Percentiles rank a stretch among this genome's conserved stretches.
phyloP scores from a whole-genome alignment of 2,888 invertebrate genomes.

The Drosophila testacea region DNA sequence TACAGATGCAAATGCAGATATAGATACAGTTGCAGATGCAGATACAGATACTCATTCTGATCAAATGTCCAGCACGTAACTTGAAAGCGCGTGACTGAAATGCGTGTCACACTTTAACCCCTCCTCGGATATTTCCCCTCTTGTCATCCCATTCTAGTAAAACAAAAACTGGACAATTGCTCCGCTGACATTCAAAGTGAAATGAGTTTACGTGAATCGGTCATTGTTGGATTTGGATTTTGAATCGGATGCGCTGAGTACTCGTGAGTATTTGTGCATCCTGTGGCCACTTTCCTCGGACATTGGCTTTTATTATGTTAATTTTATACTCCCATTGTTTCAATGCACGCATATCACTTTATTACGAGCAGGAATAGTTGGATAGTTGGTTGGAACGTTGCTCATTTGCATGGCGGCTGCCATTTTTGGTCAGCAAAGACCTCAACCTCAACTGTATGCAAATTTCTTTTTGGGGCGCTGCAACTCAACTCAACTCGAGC shows the following conservation, averaged over 20 bases:
- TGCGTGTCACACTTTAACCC: conserved; percentile 66
- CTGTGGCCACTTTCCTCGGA: conserved; percentile 50
- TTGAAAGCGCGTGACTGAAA: conserved; percentile 64
- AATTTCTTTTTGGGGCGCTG: conserved; percentile 55
- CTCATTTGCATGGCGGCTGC: conserved; percentile 76
- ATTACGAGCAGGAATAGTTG: conserved; percentile 62
- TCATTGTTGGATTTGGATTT: conserved; percentile 37
- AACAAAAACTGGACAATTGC: conserved; percentile 47
- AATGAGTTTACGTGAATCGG: conserved; percentile 41
- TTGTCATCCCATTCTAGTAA: neutral
- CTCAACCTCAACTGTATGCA: conserved; percentile 74
- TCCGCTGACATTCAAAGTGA: conserved; percentile 50
- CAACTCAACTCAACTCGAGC: conserved; percentile 75
- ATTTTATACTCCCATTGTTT: conserved; percentile 81
- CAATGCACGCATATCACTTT: conserved; percentile 79
- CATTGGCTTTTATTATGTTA: conserved; percentile 81
- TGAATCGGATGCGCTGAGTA: conserved; percentile 20
- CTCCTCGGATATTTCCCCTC: neutral
- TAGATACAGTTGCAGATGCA: conserved; percentile 18
- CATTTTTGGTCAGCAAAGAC: conserved; percentile 72
- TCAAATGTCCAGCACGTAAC: conserved; percentile 55
- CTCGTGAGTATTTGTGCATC: conserved; percentile 38
- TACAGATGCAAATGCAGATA: conserved; percentile 3
- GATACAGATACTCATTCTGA: conserved; percentile 24
- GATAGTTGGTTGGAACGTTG: conserved; percentile 27